phyloP scores from a whole-genome alignment of 2,113 vertebrate species.

The Eudyptes chrysolophus region DNA sequence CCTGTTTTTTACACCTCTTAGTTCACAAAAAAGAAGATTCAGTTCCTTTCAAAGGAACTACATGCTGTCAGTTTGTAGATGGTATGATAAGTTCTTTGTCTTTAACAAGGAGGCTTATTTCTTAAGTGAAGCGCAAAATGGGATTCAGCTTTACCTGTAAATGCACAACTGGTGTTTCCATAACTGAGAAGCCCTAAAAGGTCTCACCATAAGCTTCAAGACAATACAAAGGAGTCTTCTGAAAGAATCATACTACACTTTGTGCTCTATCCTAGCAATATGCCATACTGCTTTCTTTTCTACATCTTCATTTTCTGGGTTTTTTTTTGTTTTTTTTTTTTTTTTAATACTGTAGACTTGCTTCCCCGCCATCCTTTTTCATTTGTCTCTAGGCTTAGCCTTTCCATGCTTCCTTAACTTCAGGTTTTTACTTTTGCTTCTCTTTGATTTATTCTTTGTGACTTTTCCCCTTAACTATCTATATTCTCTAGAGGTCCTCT shows the following conservation, averaged over 20 bases:
- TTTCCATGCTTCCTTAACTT: slow-evolving; percentile 8
- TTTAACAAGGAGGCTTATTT: not conserved
- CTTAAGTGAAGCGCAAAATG: not conserved
- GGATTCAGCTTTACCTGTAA: not conserved
- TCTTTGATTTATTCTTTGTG: slow-evolving; percentile 59
- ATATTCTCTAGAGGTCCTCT: slow-evolving; percentile 10
- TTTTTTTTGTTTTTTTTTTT: not conserved
- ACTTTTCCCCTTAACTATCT: slow-evolving; percentile 7
- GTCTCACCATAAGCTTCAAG: not conserved
- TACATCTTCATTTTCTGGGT: not conserved
- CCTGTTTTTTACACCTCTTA: not conserved
- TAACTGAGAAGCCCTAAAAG: not conserved
- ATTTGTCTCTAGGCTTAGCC: slow-evolving; percentile 45
- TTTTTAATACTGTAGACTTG: not conserved
- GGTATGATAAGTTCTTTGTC: not conserved
- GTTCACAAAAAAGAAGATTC: not conserved
- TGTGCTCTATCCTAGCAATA: not conserved
- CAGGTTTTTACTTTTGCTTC: slow-evolving; percentile 26
- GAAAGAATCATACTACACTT: not conserved
- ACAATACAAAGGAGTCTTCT: not conserved
- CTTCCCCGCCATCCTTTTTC: not conserved
- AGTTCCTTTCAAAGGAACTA: not conserved
- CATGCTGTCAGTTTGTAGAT: not conserved
- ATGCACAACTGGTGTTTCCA: not conserved
- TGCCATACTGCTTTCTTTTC: not conserved